A percentile compares a stretch with the other conserved stretches of the same genome.
Conservation (phyloP, 2,888 invertebrate species). For the Sialis lutaria region DNA sequence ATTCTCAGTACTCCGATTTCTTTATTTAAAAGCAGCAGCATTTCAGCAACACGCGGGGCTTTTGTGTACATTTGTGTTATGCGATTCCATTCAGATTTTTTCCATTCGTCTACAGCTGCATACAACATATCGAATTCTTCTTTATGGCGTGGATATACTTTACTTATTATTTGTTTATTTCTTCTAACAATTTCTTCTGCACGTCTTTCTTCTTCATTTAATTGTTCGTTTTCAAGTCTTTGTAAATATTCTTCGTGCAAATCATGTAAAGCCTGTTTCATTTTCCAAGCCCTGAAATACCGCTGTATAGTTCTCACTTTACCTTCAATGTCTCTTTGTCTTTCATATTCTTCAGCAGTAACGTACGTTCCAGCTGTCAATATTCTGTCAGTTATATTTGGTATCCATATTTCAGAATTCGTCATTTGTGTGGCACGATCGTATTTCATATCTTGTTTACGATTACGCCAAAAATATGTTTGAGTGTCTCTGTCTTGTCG, state of each 20-base stretch:
- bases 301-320: slow-evolving; percentile 42
- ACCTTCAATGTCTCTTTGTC: slow-evolving; percentile 34
- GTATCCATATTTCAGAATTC: slow-evolving; percentile 35
- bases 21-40: slow-evolving; percentile 50
- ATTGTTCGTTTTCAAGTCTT: slow-evolving; percentile 32
- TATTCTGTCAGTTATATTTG: slow-evolving; percentile 42
- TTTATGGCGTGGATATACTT: slow-evolving; percentile 50
- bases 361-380: slow-evolving; percentile 43
- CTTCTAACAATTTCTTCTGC: slow-evolving; percentile 34
- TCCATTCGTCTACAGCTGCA: slow-evolving; percentile 50
- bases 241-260: slow-evolving; percentile 31
- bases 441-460: slow-evolving; percentile 34
- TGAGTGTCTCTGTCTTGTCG: slow-evolving; percentile 47
- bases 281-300: slow-evolving; percentile 39
- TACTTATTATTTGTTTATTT: slow-evolving; percentile 38
- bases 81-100: slow-evolving; percentile 39
- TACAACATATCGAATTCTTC: slow-evolving; percentile 61
- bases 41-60: slow-evolving; percentile 51
- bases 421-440: slow-evolving; percentile 44
- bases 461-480: slow-evolving; percentile 33
- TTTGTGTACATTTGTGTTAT: slow-evolving; percentile 46
- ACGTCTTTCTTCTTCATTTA: slow-evolving; percentile 26
- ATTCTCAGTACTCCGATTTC: slow-evolving; percentile 51
- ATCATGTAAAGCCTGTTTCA: slow-evolving; percentile 29
- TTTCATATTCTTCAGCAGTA: slow-evolving; percentile 41